Base-by-base conservation (phyloP, 2,113 vertebrate genomes). In the Bungarus multicinctus region DNA sequence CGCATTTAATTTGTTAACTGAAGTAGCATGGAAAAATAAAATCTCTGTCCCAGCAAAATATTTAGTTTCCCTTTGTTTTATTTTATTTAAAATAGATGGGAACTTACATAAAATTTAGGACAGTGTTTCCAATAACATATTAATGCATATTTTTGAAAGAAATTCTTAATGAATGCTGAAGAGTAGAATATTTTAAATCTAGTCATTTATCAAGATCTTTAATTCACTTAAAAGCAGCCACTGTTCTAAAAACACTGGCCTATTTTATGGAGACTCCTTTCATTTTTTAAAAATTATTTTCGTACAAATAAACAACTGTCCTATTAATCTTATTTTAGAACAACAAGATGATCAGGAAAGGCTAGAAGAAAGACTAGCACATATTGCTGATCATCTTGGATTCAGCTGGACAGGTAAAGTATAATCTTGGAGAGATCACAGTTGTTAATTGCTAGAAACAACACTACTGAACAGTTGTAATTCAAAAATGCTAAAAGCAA, bases 341-440 rank as follows among this genome's bases (percentile, higher is more conserved):
- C 98, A 98, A 97, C 98, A 98, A 96, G 98, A 98, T 95, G 98
- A 98, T 95, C 98, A 97, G 93, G 98, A 99, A 93, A 98, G 97
- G 96, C 98, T 98, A 74, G 98, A 99, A 93, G 98, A 99, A 94
- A 98, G 98, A 89, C 98, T 99, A 96, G 98, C 98, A 94, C 97
- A 99, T 95, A 98, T 99, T 93, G 99, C 99, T 1, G 99, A 99
- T 97, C 99, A 99, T 90, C 98, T 99, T 94, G 99, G 99, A 97
- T 99, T 99, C 98, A 99, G 99, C 96, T 99, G 99, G 99, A 99
- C 98, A 96, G 99, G 99, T 99, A 97, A 97, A 92, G 91, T 3
- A 8, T 14, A 1, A 0, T 22, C 23, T 52, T 2, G 10, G 55
- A 91, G 10, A 5, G 69, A 92, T 6, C 45, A 89, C 39, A 89